Evolutionary conservation across 1,140 invertebrate genomes (phyloP).

Genomic region (Ooceraea biroi): DNA sequence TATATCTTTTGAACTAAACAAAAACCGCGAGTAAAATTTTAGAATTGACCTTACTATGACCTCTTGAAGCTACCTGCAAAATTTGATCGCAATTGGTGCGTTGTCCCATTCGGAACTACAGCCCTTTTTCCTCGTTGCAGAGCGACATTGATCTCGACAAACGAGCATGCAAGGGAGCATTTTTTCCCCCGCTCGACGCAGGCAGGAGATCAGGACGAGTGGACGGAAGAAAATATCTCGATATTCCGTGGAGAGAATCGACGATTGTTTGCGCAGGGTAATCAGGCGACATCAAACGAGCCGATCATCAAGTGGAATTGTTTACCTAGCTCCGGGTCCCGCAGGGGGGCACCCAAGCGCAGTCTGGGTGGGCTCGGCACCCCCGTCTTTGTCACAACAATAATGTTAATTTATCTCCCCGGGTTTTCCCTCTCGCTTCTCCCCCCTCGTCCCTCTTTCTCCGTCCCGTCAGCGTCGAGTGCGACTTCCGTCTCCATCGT

Average conservation of each 20-base stretch:
- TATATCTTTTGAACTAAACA: no score
- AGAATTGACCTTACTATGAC: no score
- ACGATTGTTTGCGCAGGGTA: conserved; percentile 85
- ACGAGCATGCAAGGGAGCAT: background rate
- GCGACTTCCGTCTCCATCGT: conserved; percentile 65
- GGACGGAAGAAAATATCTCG: conserved; percentile 60
- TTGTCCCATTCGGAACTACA: no score
- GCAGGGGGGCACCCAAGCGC: conserved; percentile 55
- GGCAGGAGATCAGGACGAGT: background rate
- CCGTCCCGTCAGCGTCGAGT: conserved; percentile 47
- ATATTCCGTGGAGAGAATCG: conserved; percentile 81
- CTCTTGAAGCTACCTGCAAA: no score
- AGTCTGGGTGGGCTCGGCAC: conserved; percentile 70
- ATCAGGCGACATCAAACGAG: conserved; percentile 86
- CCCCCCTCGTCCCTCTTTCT: conserved; percentile 29
- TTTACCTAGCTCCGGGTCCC: conserved; percentile 81
- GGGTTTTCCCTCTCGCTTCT: background rate
- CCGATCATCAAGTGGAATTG: conserved; percentile 86
- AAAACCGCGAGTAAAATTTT: no score
- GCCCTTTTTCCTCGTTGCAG: no score
- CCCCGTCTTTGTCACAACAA: conserved; percentile 85
- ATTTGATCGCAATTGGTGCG: no score
- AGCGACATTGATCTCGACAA: background rate
- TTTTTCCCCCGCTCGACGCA: conserved; percentile 21
- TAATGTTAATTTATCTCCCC: conserved; percentile 86